These are phyloP conservation scores for Tinea trinotella DNA, from an alignment of 2,888 invertebrate species.

Conservation along the genomic window DNA sequence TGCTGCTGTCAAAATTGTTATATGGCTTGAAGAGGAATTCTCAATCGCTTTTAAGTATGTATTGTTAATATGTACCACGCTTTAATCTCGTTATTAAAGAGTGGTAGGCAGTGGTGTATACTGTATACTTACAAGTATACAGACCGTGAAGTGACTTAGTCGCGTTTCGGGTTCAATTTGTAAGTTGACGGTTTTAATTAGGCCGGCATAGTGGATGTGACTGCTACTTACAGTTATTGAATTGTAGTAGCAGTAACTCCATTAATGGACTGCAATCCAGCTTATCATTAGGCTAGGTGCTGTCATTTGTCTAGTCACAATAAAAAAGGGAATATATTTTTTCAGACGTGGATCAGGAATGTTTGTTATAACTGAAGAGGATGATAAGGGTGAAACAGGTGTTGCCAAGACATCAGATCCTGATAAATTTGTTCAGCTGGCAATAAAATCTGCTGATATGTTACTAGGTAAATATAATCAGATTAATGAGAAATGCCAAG, in stretches of 20 bases:
- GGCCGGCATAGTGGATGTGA: too few relatives aligned
- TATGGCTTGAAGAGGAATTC: conserved; percentile 92
- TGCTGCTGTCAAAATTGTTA: conserved; percentile 85
- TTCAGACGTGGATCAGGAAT: conserved; percentile 59
- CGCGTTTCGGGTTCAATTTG: too few relatives aligned
- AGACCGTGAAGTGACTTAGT: too few relatives aligned
- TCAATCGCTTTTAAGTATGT: conserved; percentile 78
- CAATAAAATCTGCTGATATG: conserved; percentile 82
- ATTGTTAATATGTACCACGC: neutral
- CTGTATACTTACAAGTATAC: too few relatives aligned
- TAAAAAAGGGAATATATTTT: conserved; percentile 20
- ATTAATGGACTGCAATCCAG: too few relatives aligned
- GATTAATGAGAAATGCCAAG: neutral
- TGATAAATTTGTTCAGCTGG: conserved; percentile 79
- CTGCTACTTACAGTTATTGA: too few relatives aligned
- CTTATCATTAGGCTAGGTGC: too few relatives aligned
- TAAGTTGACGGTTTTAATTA: too few relatives aligned
- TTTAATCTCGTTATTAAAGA: too few relatives aligned
- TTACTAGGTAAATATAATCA: conserved; percentile 66
- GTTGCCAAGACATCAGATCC: conserved; percentile 84
- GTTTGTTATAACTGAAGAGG: conserved; percentile 53
- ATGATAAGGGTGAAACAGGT: conserved; percentile 55
- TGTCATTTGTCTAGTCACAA: too few relatives aligned
- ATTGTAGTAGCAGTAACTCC: too few relatives aligned
- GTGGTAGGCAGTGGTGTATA: too few relatives aligned